A percentile compares a stretch with the other conserved stretches of the same genome.
These are phyloP conservation scores for Intellagama lesueurii DNA, from an alignment of 2,797 vertebrate species.

Conservation along the genomic window DNA sequence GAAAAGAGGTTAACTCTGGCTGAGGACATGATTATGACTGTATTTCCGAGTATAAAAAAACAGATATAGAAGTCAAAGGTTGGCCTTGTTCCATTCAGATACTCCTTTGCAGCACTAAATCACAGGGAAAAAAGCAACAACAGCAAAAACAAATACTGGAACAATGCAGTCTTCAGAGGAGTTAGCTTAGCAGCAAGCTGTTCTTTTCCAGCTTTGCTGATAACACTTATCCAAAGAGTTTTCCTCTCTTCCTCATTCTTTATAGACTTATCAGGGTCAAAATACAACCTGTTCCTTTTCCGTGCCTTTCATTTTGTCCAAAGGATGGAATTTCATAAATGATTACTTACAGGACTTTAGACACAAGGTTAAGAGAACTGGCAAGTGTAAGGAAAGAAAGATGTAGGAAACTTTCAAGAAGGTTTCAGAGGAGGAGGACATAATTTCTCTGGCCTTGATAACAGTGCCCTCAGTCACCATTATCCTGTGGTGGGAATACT, in stretches of 20 bases:
- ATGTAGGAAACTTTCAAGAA: not conserved
- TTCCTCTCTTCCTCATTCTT: constrained; percentile 7
- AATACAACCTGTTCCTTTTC: constrained; percentile 33
- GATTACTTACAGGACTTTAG: constrained; percentile 22
- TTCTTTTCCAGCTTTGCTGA: constrained; percentile 24
- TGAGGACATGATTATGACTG: not conserved
- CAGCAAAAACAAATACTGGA: not conserved
- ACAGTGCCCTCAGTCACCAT: not conserved
- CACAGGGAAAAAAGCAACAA: not conserved
- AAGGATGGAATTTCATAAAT: constrained; percentile 22
- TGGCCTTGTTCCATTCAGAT: constrained; percentile 7
- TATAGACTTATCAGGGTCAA: not conserved
- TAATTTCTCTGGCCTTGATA: not conserved
- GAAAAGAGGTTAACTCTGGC: not conserved
- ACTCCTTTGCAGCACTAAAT: constrained; percentile 18
- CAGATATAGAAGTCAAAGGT: not conserved
- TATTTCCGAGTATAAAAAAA: not conserved
- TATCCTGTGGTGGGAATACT: too few relatives aligned
- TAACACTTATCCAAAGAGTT: constrained; percentile 20
- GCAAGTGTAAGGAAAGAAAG: not conserved
- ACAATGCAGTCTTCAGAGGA: constrained; percentile 1
- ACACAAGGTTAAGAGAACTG: not conserved
- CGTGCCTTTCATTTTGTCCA: constrained; percentile 1
- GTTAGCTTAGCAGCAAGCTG: not conserved
- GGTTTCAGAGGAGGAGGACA: not conserved